Conservation (phyloP, 2,888 invertebrate species). For the Chalcis sispes region DNA sequence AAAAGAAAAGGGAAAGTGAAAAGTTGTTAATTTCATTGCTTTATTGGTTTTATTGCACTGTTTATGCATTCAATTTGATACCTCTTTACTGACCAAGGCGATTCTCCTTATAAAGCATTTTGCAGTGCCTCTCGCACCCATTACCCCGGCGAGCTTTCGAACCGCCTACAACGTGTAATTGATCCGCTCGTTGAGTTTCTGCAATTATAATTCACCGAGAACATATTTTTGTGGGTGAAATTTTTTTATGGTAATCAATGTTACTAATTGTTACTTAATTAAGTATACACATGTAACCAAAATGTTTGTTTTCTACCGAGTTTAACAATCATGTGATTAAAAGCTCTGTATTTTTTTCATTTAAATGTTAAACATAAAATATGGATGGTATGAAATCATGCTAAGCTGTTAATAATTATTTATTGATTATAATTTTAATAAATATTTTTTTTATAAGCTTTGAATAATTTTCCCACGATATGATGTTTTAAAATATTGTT, state of each 20-base stretch:
- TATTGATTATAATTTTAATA: too few species aligned
- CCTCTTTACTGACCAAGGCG: conserved; percentile 57
- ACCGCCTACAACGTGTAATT: conserved; percentile 48
- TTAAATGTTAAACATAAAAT: too few species aligned
- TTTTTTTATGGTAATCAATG: conserved; percentile 35
- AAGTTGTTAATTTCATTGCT: conserved; percentile 66
- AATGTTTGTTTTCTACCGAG: conserved; percentile 18
- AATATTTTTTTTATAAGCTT: too few species aligned
- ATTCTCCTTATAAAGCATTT: conserved; percentile 60
- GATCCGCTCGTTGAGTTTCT: conserved; percentile 44
- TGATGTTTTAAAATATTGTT: too few species aligned
- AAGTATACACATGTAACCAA: conserved; percentile 18
- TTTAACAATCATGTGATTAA: background rate
- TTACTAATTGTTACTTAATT: conserved; percentile 42
- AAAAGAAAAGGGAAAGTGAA: background rate
- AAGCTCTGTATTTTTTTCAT: too few species aligned
- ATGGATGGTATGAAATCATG: too few species aligned
- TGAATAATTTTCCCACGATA: too few species aligned
- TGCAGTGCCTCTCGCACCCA: conserved; percentile 25
- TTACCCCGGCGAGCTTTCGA: background rate
- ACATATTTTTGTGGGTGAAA: conserved; percentile 37
- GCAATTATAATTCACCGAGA: conserved; percentile 33
- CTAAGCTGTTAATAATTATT: too few species aligned
- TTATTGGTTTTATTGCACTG: conserved; percentile 69
- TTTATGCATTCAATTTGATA: conserved; percentile 65